These are phyloP conservation scores for Sinhomidia bicolor DNA, from an alignment of 2,888 invertebrate genomes.

Conservation along the genomic window DNA sequence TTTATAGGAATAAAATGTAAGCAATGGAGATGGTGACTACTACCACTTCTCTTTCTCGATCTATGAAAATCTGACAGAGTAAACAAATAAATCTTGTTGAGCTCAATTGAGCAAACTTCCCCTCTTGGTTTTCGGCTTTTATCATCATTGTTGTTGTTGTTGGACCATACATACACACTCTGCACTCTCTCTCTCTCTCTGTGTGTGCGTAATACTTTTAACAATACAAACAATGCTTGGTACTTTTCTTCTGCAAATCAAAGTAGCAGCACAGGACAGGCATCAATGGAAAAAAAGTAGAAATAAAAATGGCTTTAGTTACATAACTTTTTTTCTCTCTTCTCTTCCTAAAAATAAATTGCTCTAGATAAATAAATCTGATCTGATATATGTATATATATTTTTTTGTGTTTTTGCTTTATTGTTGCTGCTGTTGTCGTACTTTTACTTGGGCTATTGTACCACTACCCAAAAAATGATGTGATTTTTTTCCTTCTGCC, in stretches of 20 bases:
- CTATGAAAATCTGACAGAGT: slow-evolving; percentile 70
- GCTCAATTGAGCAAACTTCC: slow-evolving; percentile 71
- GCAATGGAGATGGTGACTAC: slow-evolving; percentile 26
- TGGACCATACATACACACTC: background rate
- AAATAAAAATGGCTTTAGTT: slow-evolving; percentile 55
- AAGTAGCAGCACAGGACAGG: no score
- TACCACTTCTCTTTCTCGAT: background rate
- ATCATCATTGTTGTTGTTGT: slow-evolving; percentile 53
- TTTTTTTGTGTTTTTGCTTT: slow-evolving; percentile 27
- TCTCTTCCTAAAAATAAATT: slow-evolving; percentile 53
- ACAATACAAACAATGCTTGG: slow-evolving; percentile 15
- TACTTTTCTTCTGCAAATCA: slow-evolving; percentile 1
- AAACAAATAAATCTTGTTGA: slow-evolving; percentile 72
- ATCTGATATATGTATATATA: slow-evolving; percentile 40
- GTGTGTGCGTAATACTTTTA: slow-evolving; percentile 13
- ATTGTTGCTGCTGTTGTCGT: no score
- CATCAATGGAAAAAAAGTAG: background rate
- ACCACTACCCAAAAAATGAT: no score
- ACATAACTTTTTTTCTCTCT: slow-evolving; percentile 47
- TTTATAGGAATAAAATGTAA: slow-evolving; percentile 22
- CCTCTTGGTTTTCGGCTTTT: slow-evolving; percentile 54
- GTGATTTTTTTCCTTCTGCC: slow-evolving; percentile 24
- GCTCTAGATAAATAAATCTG: slow-evolving; percentile 54
- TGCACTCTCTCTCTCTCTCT: background rate
- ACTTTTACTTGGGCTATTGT: background rate